A percentile compares a stretch with the other conserved stretches of the same genome.
phyloP scores from a whole-genome alignment of 1,140 invertebrate species.

The Psix sp. region DNA sequence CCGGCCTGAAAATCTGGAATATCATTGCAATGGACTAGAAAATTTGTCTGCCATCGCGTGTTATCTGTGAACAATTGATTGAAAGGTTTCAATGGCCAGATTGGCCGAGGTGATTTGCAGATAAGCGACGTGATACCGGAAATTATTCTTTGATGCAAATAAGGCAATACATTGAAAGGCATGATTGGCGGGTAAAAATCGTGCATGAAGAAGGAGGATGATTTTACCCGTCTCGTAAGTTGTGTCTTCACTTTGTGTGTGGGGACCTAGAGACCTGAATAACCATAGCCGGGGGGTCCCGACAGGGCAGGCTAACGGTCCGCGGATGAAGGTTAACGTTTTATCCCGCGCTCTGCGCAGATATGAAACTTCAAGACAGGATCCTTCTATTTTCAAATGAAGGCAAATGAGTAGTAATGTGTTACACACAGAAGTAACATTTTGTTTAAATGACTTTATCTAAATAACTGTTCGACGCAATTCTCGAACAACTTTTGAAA shows the following conservation, averaged over 20 bases:
- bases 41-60: too few species aligned
- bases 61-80: slow-evolving; percentile 16
- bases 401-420: slow-evolving; percentile 12
- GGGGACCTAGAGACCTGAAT: slow-evolving; percentile 73
- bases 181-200: slow-evolving; percentile 34
- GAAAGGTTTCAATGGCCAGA: neutral
- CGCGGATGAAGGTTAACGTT: slow-evolving; percentile 71
- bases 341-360: slow-evolving; percentile 60
- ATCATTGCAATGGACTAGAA: too few species aligned
- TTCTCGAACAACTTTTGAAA: too few species aligned
- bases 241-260: slow-evolving; percentile 61
- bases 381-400: slow-evolving; percentile 21
- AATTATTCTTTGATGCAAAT: slow-evolving; percentile 41
- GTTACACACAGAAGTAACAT: too few species aligned
- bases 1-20: too few species aligned
- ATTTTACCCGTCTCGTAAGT: slow-evolving; percentile 58
- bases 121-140: slow-evolving; percentile 26
- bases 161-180: slow-evolving; percentile 37
- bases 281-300: slow-evolving; percentile 67
- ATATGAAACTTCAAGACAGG: slow-evolving; percentile 29
- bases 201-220: slow-evolving; percentile 55
- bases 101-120: neutral
- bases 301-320: slow-evolving; percentile 71
- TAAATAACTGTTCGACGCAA: too few species aligned
- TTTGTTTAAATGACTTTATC: too few species aligned